Base-by-base conservation (phyloP, 2,888 invertebrate species). In the Oligia strigilis region DNA sequence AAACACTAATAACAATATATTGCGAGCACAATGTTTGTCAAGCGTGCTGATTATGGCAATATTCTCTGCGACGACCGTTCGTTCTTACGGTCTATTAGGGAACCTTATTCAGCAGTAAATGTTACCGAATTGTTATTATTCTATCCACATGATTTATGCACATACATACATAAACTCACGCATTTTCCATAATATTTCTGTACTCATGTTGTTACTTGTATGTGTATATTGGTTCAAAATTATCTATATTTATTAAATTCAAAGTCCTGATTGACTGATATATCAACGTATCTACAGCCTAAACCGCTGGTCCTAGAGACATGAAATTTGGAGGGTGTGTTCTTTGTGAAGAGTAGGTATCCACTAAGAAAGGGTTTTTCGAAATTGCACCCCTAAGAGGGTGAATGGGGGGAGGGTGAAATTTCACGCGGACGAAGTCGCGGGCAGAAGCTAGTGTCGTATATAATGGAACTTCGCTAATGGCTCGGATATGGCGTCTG, bases 1-100 rank as follows among this genome's bases (percentile, higher is more conserved):
- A 29, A 72, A 80, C 81, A 71, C 85, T 66, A 82, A 85, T 83
- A 83, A 85, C 64, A 76, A 76, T 76, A 85, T 81, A 83, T 65
- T 76, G 71, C 64, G 72, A 55, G 14, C 69, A 81, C 64, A 76
- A 70, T 74, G 85, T 85, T 85, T 83, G 64, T 81, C 72, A 64
- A 72, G 72, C 67, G 69, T 64, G 75, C 58, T 75, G 67, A 74
- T 73, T 77, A 86, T 71, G 29, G 72, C 70, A 62, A 66, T 82
- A 66, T 67, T 74, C 67, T 43, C 58, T 58, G 60, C 72, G 62
- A 62, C 62, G 58, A 71, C n/a, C 76, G 70, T 69, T 69, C 43
- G 29, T 72, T 85, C 70, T 72, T 83, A 75, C 58, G 49, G 43
- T n/a, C 23, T 75, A 69, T 65, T 65, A 75, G 36, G 70, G 49